Evolutionary conservation across 2,888 invertebrate genomes (phyloP), one percentile per base, ranked within the genome.

Genomic region (Scaeva pyrastri): DNA sequence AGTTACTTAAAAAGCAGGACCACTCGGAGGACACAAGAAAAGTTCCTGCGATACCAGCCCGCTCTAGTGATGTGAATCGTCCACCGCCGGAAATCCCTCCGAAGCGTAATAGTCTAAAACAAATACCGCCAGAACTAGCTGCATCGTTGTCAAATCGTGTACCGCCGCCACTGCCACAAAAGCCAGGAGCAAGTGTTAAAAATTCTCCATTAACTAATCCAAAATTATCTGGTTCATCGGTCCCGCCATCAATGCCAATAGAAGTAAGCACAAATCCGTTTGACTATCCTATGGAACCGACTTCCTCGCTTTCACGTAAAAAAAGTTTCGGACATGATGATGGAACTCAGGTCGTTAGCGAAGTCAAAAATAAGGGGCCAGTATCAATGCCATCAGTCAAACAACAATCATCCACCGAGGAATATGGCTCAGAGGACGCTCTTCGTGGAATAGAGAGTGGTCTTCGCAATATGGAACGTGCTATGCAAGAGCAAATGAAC

Each of bases 401-500:
- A 76, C 76, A 26, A 58, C 85, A 50, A 56, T 92, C 92, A 14
- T 92, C 92, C 70, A 90, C 91, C 7, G 93, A 93, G 60, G 93
- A 93, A 52, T 92, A 92, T 50, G 92, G 93, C 2, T 93, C 92
- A 7, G 93, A 93, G 79, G 93, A 93, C 87, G 93, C 93, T 0
- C 83, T 93, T 58, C 90, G 93, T 0, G 93, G 93, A 58, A 93
- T 93, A 19, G 93, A 93, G 78, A 92, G 93, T 72, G 93, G 93
- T 3, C 88, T 93, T 19, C 90, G 92, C 21, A 93, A 92, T 77
- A 93, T 93, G 93, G 93, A 93, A 84, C 90, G 93, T 21, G 93
- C 93, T 72, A 93, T 93, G 93, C 92, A 92, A 88, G 93, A 93
- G 84, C 93, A 93, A 89, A 92, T 93, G 91, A 93, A 91, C 84